Base-by-base conservation (phyloP, 2,888 invertebrate species). In the Xestia sexstrigata region DNA sequence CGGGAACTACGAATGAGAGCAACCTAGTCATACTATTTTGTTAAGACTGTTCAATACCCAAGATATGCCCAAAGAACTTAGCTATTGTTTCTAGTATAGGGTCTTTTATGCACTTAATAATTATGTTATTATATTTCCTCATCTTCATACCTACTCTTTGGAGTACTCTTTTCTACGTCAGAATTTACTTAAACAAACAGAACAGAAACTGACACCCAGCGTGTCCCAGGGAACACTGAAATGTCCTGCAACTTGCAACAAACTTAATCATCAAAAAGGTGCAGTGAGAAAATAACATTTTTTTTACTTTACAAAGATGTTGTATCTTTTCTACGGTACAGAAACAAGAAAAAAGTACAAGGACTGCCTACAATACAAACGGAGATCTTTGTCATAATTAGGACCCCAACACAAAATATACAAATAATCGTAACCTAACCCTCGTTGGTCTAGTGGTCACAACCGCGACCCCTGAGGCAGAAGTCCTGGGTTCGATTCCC, bases 201-300 rank as follows among this genome's bases (percentile, higher is more conserved):
- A 47, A 62, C 62, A 70, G 20, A 17, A 62, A 35, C 68, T 74
- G 67, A 71, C 76, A 71, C 75, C 26, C 35, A 55, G n/a, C 47
- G 60, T 55, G 26, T 68, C 47, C 58, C 70, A 65, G 20, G 70
- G 52, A 82, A 85, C 60, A 35, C 47, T 82, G 69, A 82, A 82
- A 63, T 66, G 45, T 65, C 26, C 62, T 69, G 68, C 76, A 75
- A 75, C 70, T 75, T 68, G 67, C 82, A 47, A 65, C 26, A 20
- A 85, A 82, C 62, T 70, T 70, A 81, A 82, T 82, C 66, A 85
- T 74, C 81, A 74, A 62, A 85, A 74, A 35, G 66, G 82, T 65
- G 47, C 70, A 74, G n/a, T n/a, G 55, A 35, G 60, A 55, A 74
- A 85, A 85, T 58, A 69, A n/a, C n/a, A 81, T 70, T 58, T 35